phyloP scores from a whole-genome alignment of 2,797 vertebrate genomes.

The Salmo trutta region DNA sequence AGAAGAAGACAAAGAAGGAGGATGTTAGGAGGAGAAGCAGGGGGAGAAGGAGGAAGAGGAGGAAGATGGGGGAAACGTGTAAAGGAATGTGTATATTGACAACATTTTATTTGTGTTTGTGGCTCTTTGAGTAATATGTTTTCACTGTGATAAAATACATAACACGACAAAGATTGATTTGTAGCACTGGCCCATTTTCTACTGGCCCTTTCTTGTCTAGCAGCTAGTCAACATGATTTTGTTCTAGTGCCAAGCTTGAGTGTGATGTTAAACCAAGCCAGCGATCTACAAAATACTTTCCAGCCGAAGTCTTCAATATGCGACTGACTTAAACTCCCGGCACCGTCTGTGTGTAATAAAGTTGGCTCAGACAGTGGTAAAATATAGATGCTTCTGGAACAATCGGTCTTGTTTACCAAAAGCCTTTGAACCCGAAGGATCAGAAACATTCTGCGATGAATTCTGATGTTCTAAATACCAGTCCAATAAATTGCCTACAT shows the following conservation, averaged over 20 bases:
- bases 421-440: slow-evolving; percentile 73
- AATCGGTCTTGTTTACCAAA: slow-evolving; percentile 75
- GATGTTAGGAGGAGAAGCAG: no score
- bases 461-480: slow-evolving; percentile 74
- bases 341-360: slow-evolving; percentile 60
- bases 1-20: no score
- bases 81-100: no score
- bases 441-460: slow-evolving; percentile 68
- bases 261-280: slow-evolving; percentile 26
- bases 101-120: no score
- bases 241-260: background rate
- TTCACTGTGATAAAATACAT: background rate
- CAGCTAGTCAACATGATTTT: background rate
- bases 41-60: no score
- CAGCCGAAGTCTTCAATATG: slow-evolving; percentile 42
- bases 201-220: background rate
- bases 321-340: slow-evolving; percentile 49
- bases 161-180: background rate
- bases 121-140: no score
- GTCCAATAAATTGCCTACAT: slow-evolving; percentile 72
- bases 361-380: slow-evolving; percentile 57
- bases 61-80: no score
- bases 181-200: no score
- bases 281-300: slow-evolving; percentile 35
- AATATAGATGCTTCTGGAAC: slow-evolving; percentile 71